Conservation (phyloP, 2,797 vertebrate species). For the Petrocephalus sullivani region DNA sequence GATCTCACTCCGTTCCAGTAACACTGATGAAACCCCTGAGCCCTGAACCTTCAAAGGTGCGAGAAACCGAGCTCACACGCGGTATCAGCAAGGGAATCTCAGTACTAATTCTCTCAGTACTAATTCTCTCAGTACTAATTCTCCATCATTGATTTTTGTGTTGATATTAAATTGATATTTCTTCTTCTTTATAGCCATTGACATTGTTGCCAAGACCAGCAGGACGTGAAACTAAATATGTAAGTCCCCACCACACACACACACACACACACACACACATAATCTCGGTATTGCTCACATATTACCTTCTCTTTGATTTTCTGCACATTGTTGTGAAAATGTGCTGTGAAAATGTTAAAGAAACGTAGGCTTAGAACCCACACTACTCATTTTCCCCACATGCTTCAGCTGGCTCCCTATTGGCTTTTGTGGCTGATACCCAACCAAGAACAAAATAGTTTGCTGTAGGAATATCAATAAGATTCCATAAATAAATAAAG, state of each 20-base stretch:
- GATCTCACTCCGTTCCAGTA: conserved; percentile 55
- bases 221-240: conserved; percentile 94
- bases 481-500: not conserved
- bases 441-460: not conserved
- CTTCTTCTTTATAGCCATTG: conserved; percentile 48
- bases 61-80: conserved; percentile 28
- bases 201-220: conserved; percentile 61
- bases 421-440: not conserved
- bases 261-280: not conserved
- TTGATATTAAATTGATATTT: conserved; percentile 22
- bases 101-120: not conserved
- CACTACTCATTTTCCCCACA: not conserved
- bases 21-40: conserved; percentile 48
- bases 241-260: conserved; percentile 57
- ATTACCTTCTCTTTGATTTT: not conserved
- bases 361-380: not conserved
- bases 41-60: conserved; percentile 64
- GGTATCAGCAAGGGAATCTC: not conserved
- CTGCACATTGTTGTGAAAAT: not conserved
- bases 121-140: not conserved
- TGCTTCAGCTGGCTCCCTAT: not conserved
- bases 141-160: not conserved
- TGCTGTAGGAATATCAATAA: not conserved
- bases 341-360: not conserved
- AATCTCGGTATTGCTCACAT: not conserved